Evolutionary conservation across 2,888 invertebrate species (phyloP), one percentile per base, ranked within the genome.

Genomic region (Chloroclystis v-ata): DNA sequence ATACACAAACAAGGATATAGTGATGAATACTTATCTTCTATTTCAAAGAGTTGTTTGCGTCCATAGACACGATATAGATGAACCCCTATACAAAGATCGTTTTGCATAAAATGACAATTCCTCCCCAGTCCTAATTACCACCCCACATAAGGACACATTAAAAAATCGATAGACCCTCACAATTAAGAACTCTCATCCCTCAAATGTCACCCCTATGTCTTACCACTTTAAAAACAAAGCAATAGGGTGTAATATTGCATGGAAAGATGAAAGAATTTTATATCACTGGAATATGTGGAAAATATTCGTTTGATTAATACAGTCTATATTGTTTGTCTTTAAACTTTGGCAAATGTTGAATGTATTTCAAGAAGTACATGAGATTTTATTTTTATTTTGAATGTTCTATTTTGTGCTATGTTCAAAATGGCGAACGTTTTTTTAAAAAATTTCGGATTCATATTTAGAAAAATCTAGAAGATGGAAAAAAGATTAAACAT

Each of bases 181-280:
- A 83, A 84, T 85, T 83, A 85, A 82, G 81, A 80, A 75, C 59
- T 61, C 65, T 66, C 83, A 82, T 83, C 84, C 78, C 84, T 84
- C 84, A 84, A 82, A 83, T 73, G 78, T 84, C 66, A 65, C 66
- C 67, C 65, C 60, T 56, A 56, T 28, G 14, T 44, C 14, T 28
- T 29, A 28, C 26, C 11, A 44, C 6, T 50, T 59, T 50, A 72
- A 69, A 51, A 2, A 1, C 37, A 10, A 51, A 0, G 53, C 1
- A 0, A 51, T 60, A 78, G 53, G 60, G 70, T 51, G 52, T 46
- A 64, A 13, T 37, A 29, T 57, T 2, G 33, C 60, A 60, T 49
- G 52, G 60, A 43, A 47, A 30, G 47, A 44, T 28, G 54, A 43
- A 59, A 61, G 35, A 35, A 16, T 48, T 37, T 50, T 38, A 40